Evolutionary conservation across 2,888 invertebrate species (phyloP).

Genomic region (Cryptocheilus praepositus): DNA sequence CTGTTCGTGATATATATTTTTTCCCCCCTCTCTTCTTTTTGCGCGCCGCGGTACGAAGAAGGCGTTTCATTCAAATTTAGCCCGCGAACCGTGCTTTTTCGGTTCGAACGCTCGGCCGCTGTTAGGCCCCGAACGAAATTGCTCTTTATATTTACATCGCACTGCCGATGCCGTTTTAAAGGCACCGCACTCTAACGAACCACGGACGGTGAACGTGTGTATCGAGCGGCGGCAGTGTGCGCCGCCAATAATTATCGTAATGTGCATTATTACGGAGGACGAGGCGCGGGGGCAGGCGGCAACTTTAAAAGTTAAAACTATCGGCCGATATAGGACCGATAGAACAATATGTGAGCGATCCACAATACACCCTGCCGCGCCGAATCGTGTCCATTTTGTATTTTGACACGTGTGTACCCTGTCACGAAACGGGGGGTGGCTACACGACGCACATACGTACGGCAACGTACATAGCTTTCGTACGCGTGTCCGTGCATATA

Average conservation of each 20-base stretch:
- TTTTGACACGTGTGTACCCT: constrained; percentile 24
- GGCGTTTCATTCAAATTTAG: constrained; percentile 8
- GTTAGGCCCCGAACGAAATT: too few species aligned
- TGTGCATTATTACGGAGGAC: constrained; percentile 31
- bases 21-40: constrained; percentile 20
- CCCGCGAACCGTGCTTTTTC: constrained; percentile 4
- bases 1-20: constrained; percentile 45
- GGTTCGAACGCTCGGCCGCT: too few species aligned
- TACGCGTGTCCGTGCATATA: neutral
- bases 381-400: constrained; percentile 51
- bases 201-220: too few species aligned
- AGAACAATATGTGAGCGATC: constrained; percentile 34
- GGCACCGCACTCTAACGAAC: too few species aligned
- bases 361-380: constrained; percentile 48
- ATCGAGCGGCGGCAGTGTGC: too few species aligned
- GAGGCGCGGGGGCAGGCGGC: constrained; percentile 16
- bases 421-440: too few species aligned
- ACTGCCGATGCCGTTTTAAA: too few species aligned
- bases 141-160: too few species aligned
- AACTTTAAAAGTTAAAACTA: constrained; percentile 44
- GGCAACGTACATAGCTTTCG: constrained; percentile 33
- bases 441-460: constrained; percentile 37
- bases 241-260: constrained; percentile 30
- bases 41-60: neutral
- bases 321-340: constrained; percentile 38